These are phyloP conservation scores for Rotaria magnacalcarata DNA, from an alignment of 2,888 invertebrate genomes.

Conservation along the genomic window DNA sequence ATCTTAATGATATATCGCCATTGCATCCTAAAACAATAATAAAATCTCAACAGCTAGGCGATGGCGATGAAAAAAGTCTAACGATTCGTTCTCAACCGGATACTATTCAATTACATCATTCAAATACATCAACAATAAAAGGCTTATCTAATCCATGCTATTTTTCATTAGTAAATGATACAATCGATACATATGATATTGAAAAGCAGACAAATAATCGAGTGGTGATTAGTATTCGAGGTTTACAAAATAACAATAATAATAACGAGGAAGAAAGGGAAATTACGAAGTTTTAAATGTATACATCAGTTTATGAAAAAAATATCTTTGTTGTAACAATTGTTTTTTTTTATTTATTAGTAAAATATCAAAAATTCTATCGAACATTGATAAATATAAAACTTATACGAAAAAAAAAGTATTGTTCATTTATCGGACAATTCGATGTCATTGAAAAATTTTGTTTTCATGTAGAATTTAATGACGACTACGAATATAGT, in stretches of 20 bases:
- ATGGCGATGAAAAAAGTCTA: background rate
- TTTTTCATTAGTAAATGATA: background rate
- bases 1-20: background rate
- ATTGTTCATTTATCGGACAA: too few relatives aligned
- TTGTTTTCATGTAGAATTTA: too few relatives aligned
- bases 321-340: background rate
- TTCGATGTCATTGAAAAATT: too few relatives aligned
- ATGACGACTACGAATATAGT: too few relatives aligned
- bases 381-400: too few relatives aligned
- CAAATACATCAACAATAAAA: background rate
- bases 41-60: background rate
- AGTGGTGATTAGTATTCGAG: constrained; percentile 3
- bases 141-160: background rate
- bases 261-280: background rate
- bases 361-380: background rate
- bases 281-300: background rate
- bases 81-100: background rate
- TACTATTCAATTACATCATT: background rate
- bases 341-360: background rate
- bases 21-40: background rate
- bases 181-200: background rate
- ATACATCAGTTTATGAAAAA: background rate
- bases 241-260: background rate
- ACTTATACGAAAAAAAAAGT: too few relatives aligned
- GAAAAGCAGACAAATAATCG: constrained; percentile 14